Base-by-base conservation (phyloP, 2,888 invertebrate genomes). In the Diarsia rubi region DNA sequence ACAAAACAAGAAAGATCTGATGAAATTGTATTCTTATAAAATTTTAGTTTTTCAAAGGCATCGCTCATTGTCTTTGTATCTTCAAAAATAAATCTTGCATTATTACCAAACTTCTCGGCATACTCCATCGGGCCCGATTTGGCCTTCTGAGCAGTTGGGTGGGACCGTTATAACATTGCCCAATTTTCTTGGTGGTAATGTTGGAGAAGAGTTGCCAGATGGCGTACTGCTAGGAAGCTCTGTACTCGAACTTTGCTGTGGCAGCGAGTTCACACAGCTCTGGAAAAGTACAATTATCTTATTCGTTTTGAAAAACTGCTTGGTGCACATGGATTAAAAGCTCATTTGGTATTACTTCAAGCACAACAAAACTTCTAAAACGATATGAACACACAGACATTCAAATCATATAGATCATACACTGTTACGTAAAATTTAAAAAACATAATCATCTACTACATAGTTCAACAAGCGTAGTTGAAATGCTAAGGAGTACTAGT, bases 401-500 rank as follows among this genome's bases (percentile, higher is more conserved):
- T 37, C 37, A 37, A 37, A 37, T 37, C 37, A 37, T 37, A 0
- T 37, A 0, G 37, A 90, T 88, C 90, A 91, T 37, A 37, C 37
- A 85, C 88, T 93, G 93, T 90, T 93, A 90, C 88, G 90, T 90
- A 87, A 89, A n/a, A 88, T 82, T 86, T 94, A 37, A 88, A 92
- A 93, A 93, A 91, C 90, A 91, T 89, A 93, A 85, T 74, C 94
- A 82, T 87, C 81, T 88, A 80, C 93, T 95, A 90, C 93, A 96
- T 96, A 95, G 92, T 92, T 89, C 86, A n/a, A n/a, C n/a, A n/a
- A 90, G 87, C 91, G 92, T 93, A 82, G 89, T 93, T 94, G 95
- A 96, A 94, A 96, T 96, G 96, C 90, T 92, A 92, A 95, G 91
- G 87, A 93, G 94, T 90, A 86, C 86, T 78, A 95, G 95, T 91